A percentile compares a stretch with the other conserved stretches of the same genome.
Evolutionary conservation across 2,888 invertebrate genomes (phyloP).

Genomic region (Notodonta dromedarius): DNA sequence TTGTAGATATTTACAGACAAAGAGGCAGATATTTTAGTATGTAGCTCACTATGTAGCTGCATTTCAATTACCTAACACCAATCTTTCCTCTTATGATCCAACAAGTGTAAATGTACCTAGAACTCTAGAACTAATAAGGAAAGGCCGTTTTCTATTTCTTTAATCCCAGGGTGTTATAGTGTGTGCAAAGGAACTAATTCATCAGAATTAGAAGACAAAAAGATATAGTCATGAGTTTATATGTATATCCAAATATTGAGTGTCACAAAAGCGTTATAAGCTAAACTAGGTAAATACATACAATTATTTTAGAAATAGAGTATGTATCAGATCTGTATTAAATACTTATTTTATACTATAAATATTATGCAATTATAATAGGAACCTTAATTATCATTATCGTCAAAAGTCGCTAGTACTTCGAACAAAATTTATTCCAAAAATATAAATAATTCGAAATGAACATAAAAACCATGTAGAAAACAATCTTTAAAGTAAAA

Average conservation of each 20-base stretch:
- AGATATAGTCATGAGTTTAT: slow-evolving; percentile 33
- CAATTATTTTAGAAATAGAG: too few species aligned
- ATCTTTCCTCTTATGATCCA: too few species aligned
- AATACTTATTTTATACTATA: slow-evolving; percentile 21
- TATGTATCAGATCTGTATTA: slow-evolving; percentile 13
- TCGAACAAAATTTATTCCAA: slow-evolving; percentile 82
- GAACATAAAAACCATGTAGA: slow-evolving; percentile 82
- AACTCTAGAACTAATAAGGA: too few species aligned
- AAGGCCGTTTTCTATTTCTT: too few species aligned
- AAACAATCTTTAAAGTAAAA: slow-evolving; percentile 74
- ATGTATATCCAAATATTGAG: slow-evolving; percentile 37
- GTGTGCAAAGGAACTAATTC: slow-evolving; percentile 6
- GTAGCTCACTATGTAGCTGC: too few species aligned
- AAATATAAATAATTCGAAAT: slow-evolving; percentile 81
- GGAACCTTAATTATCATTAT: slow-evolving; percentile 81
- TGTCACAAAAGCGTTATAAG: slow-evolving; percentile 35
- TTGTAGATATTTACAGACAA: too few species aligned
- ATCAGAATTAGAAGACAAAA: slow-evolving; percentile 30
- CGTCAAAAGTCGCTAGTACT: slow-evolving; percentile 72
- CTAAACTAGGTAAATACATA: neutral
- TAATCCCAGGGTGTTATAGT: too few species aligned
- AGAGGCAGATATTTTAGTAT: too few species aligned
- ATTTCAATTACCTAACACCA: too few species aligned
- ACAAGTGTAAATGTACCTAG: too few species aligned
- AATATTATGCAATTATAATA: slow-evolving; percentile 51